phyloP scores from a whole-genome alignment of 1,140 invertebrate genomes.

The Atta colombica region DNA sequence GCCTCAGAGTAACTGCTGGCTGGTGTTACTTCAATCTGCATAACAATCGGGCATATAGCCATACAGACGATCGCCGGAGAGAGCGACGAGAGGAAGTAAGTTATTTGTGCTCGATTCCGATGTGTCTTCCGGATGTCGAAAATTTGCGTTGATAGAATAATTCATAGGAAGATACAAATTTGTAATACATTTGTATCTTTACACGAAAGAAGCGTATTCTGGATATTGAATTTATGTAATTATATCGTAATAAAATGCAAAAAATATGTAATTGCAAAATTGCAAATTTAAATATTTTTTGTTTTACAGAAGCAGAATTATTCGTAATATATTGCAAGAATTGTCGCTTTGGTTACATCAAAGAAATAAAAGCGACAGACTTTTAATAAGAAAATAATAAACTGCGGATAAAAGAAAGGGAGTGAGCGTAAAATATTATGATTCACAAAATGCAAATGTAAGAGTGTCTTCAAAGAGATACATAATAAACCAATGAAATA shows the following conservation, averaged over 20 bases:
- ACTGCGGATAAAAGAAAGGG: neutral
- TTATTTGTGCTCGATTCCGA: slow-evolving; percentile 68
- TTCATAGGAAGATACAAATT: neutral
- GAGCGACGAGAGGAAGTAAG: slow-evolving; percentile 52
- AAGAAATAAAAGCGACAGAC: neutral
- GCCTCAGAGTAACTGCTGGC: slow-evolving; percentile 52
- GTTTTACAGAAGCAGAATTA: neutral
- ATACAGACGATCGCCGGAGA: slow-evolving; percentile 13
- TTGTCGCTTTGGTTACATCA: too few relatives aligned
- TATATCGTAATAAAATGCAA: neutral
- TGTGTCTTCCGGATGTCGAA: slow-evolving; percentile 46
- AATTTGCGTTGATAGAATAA: slow-evolving; percentile 58
- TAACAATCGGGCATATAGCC: slow-evolving; percentile 68
- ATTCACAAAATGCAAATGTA: slow-evolving; percentile 7
- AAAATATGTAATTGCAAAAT: neutral
- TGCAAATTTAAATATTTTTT: neutral
- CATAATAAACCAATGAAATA: slow-evolving; percentile 32
- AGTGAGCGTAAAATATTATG: slow-evolving; percentile 1
- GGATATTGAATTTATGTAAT: slow-evolving; percentile 2
- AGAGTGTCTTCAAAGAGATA: neutral
- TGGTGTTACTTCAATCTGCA: slow-evolving; percentile 77
- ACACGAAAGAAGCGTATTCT: neutral
- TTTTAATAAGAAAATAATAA: slow-evolving; percentile 20
- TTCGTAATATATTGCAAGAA: neutral
- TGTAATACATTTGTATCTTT: neutral